Evolutionary conservation across 2,888 invertebrate genomes (phyloP).

Genomic region (Norana najaformis): DNA sequence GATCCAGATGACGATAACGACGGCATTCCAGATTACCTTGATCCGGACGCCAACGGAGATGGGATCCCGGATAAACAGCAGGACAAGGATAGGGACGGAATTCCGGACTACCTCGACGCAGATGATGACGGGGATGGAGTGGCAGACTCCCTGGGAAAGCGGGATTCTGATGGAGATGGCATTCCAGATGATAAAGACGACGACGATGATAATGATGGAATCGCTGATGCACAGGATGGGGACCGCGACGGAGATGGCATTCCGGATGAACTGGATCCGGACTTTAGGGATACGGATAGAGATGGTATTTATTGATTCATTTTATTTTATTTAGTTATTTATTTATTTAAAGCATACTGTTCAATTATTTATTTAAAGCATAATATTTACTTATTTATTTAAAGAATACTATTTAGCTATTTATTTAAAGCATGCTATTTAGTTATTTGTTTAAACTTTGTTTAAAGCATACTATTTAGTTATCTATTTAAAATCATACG

Average conservation of each 20-base stretch:
- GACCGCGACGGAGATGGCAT: conserved; percentile 37
- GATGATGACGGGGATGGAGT: conserved; percentile 42
- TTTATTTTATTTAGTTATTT: not conserved
- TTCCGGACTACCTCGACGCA: conserved; percentile 34
- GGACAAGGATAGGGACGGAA: conserved; percentile 38
- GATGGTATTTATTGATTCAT: not conserved
- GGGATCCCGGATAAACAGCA: conserved; percentile 33
- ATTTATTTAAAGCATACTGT: too few relatives aligned
- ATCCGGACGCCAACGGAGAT: conserved; percentile 43
- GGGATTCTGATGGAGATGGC: conserved; percentile 35
- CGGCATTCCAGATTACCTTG: conserved; percentile 50
- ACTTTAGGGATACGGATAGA: conserved; percentile 19
- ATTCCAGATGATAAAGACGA: conserved; percentile 31
- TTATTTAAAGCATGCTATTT: too few relatives aligned
- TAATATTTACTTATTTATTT: too few relatives aligned
- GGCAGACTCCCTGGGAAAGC: conserved; percentile 31
- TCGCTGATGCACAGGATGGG: conserved; percentile 33
- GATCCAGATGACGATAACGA: conserved; percentile 50
- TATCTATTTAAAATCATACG: too few relatives aligned
- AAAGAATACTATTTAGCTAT: too few relatives aligned
- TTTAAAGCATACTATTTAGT: too few relatives aligned
- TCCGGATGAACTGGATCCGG: conserved; percentile 32
- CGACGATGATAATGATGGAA: conserved; percentile 36
- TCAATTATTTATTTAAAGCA: too few relatives aligned
- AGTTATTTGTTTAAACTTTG: too few relatives aligned